phyloP scores from a whole-genome alignment of 1,140 invertebrate species.

The Copidosoma floridanum region DNA sequence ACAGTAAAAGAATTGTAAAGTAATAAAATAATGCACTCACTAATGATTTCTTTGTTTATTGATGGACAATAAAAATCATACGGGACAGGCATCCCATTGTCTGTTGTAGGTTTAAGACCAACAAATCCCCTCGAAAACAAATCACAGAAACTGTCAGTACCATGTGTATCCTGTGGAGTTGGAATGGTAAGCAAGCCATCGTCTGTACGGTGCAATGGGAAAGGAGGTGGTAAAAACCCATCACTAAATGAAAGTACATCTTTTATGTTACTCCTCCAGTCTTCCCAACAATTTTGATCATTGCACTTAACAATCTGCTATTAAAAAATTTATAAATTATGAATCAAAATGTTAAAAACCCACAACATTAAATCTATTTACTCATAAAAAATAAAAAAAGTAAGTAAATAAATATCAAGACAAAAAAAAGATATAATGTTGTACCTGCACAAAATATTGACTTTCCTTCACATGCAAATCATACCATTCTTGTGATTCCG shows the following conservation, averaged over 20 bases:
- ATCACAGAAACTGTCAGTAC: neutral
- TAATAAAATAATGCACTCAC: no score
- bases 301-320: conserved; percentile 2
- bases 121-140: neutral
- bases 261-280: neutral
- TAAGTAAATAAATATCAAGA: neutral
- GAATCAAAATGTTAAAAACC: neutral
- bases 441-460: conserved; percentile 30
- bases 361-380: neutral
- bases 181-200: neutral
- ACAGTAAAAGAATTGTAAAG: no score
- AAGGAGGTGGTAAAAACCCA: conserved; percentile 15
- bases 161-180: neutral
- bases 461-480: no score
- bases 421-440: neutral
- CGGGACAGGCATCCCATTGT: neutral
- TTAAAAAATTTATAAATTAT: neutral
- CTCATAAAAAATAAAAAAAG: neutral
- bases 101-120: neutral
- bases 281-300: neutral
- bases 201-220: conserved; percentile 22
- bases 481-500: neutral
- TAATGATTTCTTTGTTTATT: neutral
- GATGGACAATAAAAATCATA: conserved; percentile 1
- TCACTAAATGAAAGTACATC: neutral